Evolutionary conservation across 2,797 vertebrate genomes (phyloP).

Genomic region (Numenius phaeopus): DNA sequence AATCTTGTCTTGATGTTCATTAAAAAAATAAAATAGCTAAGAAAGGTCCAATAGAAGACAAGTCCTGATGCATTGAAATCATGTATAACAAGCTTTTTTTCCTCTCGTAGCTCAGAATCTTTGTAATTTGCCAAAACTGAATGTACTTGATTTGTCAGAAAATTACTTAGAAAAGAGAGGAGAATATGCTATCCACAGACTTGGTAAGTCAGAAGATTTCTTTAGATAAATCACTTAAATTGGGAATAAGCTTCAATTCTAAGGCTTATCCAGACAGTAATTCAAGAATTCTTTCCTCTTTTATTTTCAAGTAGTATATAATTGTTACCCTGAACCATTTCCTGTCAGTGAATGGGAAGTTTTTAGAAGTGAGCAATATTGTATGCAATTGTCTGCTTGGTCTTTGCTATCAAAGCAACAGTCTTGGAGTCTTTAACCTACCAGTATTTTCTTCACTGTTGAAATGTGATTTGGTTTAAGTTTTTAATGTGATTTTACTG

Average conservation of each 20-base stretch:
- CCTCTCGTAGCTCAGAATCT: slow-evolving; percentile 61
- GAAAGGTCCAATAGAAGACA: not conserved
- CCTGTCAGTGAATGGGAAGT: not conserved
- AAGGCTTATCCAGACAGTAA: not conserved
- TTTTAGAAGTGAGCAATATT: not conserved
- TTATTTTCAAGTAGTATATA: not conserved
- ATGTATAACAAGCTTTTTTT: not conserved
- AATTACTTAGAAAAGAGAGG: slow-evolving; percentile 60
- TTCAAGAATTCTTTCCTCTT: not conserved
- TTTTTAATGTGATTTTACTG: not conserved
- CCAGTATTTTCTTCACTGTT: not conserved
- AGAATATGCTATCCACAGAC: slow-evolving; percentile 18
- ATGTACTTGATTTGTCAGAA: slow-evolving; percentile 69
- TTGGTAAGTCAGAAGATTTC: slow-evolving; percentile 47
- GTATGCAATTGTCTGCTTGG: not conserved
- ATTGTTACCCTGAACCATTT: not conserved
- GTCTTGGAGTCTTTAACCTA: not conserved
- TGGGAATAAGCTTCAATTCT: not conserved
- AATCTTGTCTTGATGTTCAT: not conserved
- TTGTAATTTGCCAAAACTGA: slow-evolving; percentile 53
- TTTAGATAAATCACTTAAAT: not conserved
- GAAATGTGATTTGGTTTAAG: not conserved
- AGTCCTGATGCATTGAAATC: not conserved
- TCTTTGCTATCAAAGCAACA: not conserved
- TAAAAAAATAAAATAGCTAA: not conserved